phyloP scores from a whole-genome alignment of 2,888 invertebrate species.

The Frankliniella intonsa region DNA sequence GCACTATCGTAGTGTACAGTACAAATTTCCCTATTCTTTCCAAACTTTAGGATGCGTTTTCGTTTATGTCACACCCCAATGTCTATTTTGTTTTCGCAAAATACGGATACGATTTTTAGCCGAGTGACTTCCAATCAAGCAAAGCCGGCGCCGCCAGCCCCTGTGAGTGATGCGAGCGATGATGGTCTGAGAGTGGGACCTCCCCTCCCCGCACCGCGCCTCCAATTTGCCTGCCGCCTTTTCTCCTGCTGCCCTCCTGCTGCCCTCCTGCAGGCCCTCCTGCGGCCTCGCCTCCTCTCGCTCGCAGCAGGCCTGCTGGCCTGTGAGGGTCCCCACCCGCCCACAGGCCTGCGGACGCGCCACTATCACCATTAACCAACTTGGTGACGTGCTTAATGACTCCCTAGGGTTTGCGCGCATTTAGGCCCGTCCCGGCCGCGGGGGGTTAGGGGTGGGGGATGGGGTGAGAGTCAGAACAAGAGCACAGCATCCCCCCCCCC shows the following conservation, averaged over 20 bases:
- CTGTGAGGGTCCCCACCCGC: background rate
- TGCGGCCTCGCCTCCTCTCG: background rate
- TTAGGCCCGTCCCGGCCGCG: background rate
- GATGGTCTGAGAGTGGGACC: background rate
- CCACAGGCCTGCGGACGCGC: background rate
- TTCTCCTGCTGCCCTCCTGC: background rate
- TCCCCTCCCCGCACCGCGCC: background rate
- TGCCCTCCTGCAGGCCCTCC: background rate
- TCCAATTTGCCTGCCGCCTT: slow-evolving; percentile 3
- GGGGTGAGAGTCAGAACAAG: too few species aligned
- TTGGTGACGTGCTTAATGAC: slow-evolving; percentile 25
- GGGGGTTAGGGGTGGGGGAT: background rate
- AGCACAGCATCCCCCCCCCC: background rate
- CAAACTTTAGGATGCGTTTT: too few species aligned
- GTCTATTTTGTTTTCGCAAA: too few species aligned
- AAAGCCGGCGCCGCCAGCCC: too few species aligned
- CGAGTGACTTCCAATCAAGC: too few species aligned
- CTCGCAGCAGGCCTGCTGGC: background rate
- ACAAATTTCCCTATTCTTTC: too few species aligned
- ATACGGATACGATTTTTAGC: too few species aligned
- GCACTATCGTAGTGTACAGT: too few species aligned
- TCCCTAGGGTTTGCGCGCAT: slow-evolving; percentile 12
- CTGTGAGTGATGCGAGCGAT: too few species aligned
- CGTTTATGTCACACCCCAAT: too few species aligned
- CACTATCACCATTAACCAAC: slow-evolving; percentile 19